Base-by-base conservation (phyloP, 2,888 invertebrate genomes). In the Bursaphelenchus okinawaensis region DNA sequence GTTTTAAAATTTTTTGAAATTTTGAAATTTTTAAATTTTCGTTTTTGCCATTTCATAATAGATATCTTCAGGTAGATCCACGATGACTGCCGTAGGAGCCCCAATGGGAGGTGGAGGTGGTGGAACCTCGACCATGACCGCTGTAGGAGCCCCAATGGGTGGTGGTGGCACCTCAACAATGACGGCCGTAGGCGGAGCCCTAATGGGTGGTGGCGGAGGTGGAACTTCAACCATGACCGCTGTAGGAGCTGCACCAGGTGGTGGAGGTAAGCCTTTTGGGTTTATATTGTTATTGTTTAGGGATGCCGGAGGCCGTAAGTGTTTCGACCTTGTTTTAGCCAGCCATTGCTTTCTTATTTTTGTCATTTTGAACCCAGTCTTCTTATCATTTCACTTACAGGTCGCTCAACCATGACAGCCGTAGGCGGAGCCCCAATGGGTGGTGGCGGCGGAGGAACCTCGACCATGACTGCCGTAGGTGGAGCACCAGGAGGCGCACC, bases 41-140 rank as follows among this genome's bases (percentile, higher is more conserved):
- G n/a, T n/a, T n/a, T n/a, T n/a, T n/a, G n/a, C n/a, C n/a, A n/a
- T n/a, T n/a, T n/a, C n/a, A n/a, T n/a, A n/a, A n/a, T n/a, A n/a
- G n/a, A n/a, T n/a, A n/a, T n/a, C n/a, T n/a, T n/a, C n/a, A 26
- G 72, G 74, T 55, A 61, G 68, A 1, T 73, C 73, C 1, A 75
- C 75, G 12, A 75, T 75, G 75, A 74, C 75, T 8, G 75, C 75
- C 23, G 68, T 75, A 26, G 74, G 75, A 31, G 65, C 57, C n/a
- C 3, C 40, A 16, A 12, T 4, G 16, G 31, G 31, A 7, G 40
- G 40, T 16, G 40, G 40, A 40, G 40, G 40, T 4, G 40, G 40
- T 40, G 40, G 40, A 40, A 40, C 40, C 40, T 40, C 40, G 40
- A 40, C 40, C 3, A 40, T 40, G 40, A 40, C 40, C 40, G 40